A percentile compares a stretch with the other conserved stretches of the same genome.
These are phyloP conservation scores for Sclerodermus sp. DNA, from an alignment of 2,888 invertebrate genomes.

Conservation along the genomic window DNA sequence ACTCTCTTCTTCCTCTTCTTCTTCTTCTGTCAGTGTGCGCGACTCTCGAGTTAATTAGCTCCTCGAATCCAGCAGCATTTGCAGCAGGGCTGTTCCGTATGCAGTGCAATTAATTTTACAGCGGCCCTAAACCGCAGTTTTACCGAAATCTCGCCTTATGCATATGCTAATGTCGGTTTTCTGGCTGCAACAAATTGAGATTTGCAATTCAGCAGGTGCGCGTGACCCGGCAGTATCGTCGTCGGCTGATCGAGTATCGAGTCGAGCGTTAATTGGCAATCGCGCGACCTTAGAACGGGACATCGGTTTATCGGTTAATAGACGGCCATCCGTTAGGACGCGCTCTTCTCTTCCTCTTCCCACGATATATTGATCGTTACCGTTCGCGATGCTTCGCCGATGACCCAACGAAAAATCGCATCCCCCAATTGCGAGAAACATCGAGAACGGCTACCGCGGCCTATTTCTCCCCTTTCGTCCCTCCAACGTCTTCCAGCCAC, in stretches of 20 bases:
- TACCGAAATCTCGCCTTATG: constrained; percentile 19
- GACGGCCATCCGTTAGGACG: constrained; percentile 12
- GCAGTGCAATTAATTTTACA: constrained; percentile 9
- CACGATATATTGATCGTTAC: not conserved
- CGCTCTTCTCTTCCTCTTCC: not conserved
- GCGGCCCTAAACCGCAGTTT: constrained; percentile 11
- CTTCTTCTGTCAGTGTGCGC: too few relatives aligned
- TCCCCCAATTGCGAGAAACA: too few relatives aligned
- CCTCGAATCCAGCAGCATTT: too few relatives aligned
- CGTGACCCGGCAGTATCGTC: constrained; percentile 4
- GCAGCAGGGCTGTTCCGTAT: not conserved
- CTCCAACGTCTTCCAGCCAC: too few relatives aligned
- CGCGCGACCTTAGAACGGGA: constrained; percentile 18
- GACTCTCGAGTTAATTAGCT: too few relatives aligned
- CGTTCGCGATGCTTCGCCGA: too few relatives aligned
- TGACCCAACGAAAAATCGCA: too few relatives aligned
- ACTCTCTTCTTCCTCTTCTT: too few relatives aligned
- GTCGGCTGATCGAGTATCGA: constrained; percentile 12
- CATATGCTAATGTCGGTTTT: constrained; percentile 15
- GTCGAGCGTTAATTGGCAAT: constrained; percentile 20
- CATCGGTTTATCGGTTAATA: constrained; percentile 12
- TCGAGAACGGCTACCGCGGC: too few relatives aligned
- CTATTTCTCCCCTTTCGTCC: too few relatives aligned
- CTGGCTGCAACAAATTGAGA: constrained; percentile 12
- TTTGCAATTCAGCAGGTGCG: constrained; percentile 10